Evolutionary conservation across 2,888 invertebrate species (phyloP).

Genomic region (Noctua fimbriata): DNA sequence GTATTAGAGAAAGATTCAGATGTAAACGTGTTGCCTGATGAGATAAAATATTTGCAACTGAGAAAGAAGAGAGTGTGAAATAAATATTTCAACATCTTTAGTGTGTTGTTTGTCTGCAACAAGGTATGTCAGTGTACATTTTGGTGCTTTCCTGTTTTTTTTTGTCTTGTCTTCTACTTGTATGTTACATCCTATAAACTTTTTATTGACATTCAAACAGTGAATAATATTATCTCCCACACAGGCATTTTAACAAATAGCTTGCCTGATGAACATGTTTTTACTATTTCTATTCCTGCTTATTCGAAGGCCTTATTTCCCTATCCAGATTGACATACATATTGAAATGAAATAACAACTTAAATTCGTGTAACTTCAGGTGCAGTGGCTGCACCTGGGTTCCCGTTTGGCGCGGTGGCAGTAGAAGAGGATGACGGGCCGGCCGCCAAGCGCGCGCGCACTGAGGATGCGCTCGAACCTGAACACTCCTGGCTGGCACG

Average conservation of each 20-base stretch:
- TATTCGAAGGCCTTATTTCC: neutral
- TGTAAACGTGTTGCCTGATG: neutral
- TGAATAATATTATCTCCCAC: neutral
- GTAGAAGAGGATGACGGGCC: slow-evolving; percentile 94
- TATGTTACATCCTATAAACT: neutral
- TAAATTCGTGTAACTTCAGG: slow-evolving; percentile 52
- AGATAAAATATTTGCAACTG: neutral
- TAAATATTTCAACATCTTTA: neutral
- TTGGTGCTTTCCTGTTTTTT: neutral
- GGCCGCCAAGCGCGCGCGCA: slow-evolving; percentile 95
- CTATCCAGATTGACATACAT: neutral
- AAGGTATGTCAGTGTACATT: too few species aligned
- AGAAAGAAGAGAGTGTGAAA: neutral
- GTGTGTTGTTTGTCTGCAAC: neutral
- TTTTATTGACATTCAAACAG: neutral
- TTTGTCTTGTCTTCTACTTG: neutral
- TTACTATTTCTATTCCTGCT: neutral
- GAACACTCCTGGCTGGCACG: slow-evolving; percentile 91
- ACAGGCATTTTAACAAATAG: neutral
- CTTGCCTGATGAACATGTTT: neutral
- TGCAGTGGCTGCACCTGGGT: slow-evolving; percentile 73
- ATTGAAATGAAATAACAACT: neutral
- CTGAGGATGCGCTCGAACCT: slow-evolving; percentile 97
- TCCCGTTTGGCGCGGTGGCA: slow-evolving; percentile 70
- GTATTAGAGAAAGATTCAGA: neutral